Conservation (phyloP, 2,888 invertebrate species). For the Acanthacorydalis orientalis region DNA sequence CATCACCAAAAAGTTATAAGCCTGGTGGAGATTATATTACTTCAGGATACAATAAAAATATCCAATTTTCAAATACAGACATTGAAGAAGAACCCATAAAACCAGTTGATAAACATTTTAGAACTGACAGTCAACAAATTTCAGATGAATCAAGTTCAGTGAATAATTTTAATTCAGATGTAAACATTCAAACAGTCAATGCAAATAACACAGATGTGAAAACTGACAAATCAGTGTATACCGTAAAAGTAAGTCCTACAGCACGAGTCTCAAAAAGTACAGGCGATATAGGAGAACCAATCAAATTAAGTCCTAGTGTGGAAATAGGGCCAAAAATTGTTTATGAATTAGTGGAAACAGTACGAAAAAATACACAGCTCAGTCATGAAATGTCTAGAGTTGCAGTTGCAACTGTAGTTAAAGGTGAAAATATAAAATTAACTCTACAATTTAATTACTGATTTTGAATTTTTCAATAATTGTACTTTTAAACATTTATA, state of each 20-base stretch:
- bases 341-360: slow-evolving; percentile 64
- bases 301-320: slow-evolving; percentile 9
- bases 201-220: too few species aligned
- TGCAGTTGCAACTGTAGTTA: slow-evolving; percentile 63
- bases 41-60: slow-evolving; percentile 1
- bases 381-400: slow-evolving; percentile 76
- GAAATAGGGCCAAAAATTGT: slow-evolving; percentile 37
- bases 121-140: too few species aligned
- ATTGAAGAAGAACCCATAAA: slow-evolving; percentile 17
- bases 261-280: too few species aligned
- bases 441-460: slow-evolving; percentile 17
- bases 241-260: too few species aligned
- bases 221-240: too few species aligned
- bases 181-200: too few species aligned
- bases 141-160: too few species aligned
- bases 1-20: background rate
- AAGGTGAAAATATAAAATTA: slow-evolving; percentile 21
- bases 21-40: slow-evolving; percentile 13
- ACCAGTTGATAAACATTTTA: too few species aligned
- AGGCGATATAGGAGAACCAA: background rate
- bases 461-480: background rate
- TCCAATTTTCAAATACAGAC: slow-evolving; percentile 7
- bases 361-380: slow-evolving; percentile 66
- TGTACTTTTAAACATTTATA: background rate
- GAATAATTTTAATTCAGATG: too few species aligned